phyloP scores from a whole-genome alignment of 37 sponge, comb jelly and placozoan genomes.

The Diacarnus erythraeanus region DNA sequence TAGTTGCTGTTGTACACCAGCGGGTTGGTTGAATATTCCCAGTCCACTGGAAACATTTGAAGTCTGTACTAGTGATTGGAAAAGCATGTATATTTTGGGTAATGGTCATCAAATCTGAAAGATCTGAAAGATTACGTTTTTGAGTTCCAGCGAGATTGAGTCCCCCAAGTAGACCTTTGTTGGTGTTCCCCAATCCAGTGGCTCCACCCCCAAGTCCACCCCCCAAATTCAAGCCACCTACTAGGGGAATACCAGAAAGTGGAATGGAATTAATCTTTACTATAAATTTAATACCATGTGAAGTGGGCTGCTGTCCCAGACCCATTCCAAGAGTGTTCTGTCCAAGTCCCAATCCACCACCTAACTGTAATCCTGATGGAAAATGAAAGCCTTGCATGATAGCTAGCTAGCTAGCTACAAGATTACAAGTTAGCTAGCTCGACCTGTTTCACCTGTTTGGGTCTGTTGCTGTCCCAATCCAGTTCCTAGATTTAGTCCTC shows the following conservation, averaged over 20 bases:
- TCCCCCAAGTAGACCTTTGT: slow-evolving; percentile 17
- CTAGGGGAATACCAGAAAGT: not conserved
- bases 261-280: not conserved
- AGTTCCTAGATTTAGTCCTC: slow-evolving; percentile 25
- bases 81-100: not conserved
- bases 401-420: not conserved
- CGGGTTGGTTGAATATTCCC: slow-evolving; percentile 7
- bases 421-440: not conserved
- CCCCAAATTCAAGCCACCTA: not conserved
- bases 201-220: slow-evolving; percentile 23
- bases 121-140: slow-evolving; percentile 13
- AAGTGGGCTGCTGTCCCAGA: slow-evolving; percentile 18
- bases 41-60: not conserved
- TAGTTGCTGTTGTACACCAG: not conserved
- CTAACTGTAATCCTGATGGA: no score
- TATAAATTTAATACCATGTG: not conserved
- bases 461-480: not conserved
- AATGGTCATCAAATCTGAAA: slow-evolving; percentile 7
- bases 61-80: not conserved
- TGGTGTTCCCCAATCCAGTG: not conserved
- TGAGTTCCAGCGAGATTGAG: slow-evolving; percentile 30
- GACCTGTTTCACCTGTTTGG: not conserved
- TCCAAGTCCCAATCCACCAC: slow-evolving; percentile 47
- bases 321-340: slow-evolving; percentile 23
- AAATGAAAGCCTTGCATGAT: not conserved